Evolutionary conservation across 1,140 invertebrate genomes (phyloP), one percentile per base, ranked within the genome.

Genomic region (Apis cerana): DNA sequence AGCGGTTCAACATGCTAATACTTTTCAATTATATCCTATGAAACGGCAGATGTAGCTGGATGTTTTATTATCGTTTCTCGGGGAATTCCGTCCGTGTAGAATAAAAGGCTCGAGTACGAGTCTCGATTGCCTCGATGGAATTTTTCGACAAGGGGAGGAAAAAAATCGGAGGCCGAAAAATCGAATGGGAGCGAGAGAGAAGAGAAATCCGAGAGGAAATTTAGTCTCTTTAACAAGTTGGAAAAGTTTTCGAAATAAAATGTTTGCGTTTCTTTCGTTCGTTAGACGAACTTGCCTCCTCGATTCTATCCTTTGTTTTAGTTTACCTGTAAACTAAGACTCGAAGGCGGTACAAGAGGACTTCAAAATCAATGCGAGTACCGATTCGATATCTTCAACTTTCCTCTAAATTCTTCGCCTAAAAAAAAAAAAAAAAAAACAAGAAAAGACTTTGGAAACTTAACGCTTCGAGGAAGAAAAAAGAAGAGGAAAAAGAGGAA

Each of bases 191-290:
- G 8, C 4, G n/a, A n/a, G n/a, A 21, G 15, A 33, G 62, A 21
- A 17, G 43, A 50, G 4, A 21, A 17, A 11, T 15, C 4, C 27
- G 72, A 58, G 27, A 19, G 27, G 62, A 50, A 77, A 64, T 77
- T 33, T 27, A 11, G 27, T 70, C 33, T 58, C 56, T 64, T 62
- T 70, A 50, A 50, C 54, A 33, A 69, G 76, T 69, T 62, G 52
- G 9, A 1, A 69, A 70, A 78, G 76, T 78, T 78, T n/a, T n/a
- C 56, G 74, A 54, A 69, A 69, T 69, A 83, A 71, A 75, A 54
- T 65, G 58, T 75, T 69, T 48, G 33, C 52, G 7, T 54, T 84
- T 68, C 19, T 74, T 82, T 82, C 64, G 74, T 82, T 82, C 64
- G 74, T 82, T 76, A 76, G 64, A 50, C 43, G 23, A 52, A 56